Conservation (phyloP, 2,797 vertebrate species). For the Enteromius viviparus region DNA sequence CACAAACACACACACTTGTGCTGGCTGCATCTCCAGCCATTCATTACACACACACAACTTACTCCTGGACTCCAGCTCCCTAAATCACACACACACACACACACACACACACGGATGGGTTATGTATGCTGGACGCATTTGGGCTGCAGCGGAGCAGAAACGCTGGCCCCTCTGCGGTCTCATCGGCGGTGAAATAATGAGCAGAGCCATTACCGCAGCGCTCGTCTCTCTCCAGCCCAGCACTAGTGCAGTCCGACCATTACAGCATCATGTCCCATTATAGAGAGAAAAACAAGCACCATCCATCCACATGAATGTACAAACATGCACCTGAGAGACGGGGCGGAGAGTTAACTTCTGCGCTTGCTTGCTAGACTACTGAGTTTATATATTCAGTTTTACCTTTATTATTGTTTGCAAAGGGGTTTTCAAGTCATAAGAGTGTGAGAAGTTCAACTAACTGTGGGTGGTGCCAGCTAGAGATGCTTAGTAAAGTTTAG, state of each 20-base stretch:
- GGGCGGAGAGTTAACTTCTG: too few relatives aligned
- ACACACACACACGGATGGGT: neutral
- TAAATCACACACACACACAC: too few relatives aligned
- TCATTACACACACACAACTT: neutral
- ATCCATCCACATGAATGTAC: slow-evolving; percentile 63
- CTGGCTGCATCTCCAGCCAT: too few relatives aligned
- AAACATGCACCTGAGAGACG: slow-evolving; percentile 44
- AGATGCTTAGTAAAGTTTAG: neutral
- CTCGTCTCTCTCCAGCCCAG: neutral
- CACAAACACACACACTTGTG: too few relatives aligned
- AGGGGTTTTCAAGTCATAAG: too few relatives aligned
- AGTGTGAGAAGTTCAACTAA: too few relatives aligned
- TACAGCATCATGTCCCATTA: slow-evolving; percentile 62
- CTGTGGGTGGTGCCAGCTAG: neutral
- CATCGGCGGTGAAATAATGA: slow-evolving; percentile 66
- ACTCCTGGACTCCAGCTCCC: neutral
- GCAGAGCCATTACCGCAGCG: slow-evolving; percentile 44
- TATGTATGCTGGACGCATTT: slow-evolving; percentile 51
- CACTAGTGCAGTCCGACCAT: slow-evolving; percentile 6
- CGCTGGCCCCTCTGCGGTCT: slow-evolving; percentile 48
- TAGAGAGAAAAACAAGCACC: slow-evolving; percentile 66
- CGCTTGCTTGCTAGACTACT: neutral
- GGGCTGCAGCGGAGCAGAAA: slow-evolving; percentile 56
- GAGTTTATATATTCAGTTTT: neutral
- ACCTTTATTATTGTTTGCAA: too few relatives aligned